phyloP scores from a whole-genome alignment of 2,113 vertebrate genomes.

The Hippopotamus amphibius region DNA sequence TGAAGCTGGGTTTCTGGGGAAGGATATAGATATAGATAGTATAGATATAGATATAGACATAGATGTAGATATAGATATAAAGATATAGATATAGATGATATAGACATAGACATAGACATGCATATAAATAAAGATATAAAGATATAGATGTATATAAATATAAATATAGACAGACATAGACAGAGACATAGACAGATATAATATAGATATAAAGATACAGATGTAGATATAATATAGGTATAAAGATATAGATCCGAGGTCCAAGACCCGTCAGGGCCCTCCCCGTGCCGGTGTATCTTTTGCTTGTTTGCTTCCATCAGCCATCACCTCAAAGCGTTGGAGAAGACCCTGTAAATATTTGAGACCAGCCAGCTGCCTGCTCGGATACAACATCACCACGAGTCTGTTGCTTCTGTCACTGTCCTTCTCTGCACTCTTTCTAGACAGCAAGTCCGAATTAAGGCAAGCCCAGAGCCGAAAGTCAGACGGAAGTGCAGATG shows the following conservation, averaged over 20 bases:
- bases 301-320: too few relatives aligned
- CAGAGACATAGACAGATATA: too few relatives aligned
- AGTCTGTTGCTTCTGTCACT: rapidly evolving
- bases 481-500: rapidly evolving
- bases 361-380: rapidly evolving
- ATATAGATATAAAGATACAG: too few relatives aligned
- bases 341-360: rapidly evolving
- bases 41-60: background rate
- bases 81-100: too few relatives aligned
- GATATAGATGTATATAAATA: too few relatives aligned
- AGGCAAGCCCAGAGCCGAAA: background rate
- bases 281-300: rapidly evolving
- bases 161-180: too few relatives aligned
- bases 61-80: background rate
- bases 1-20: background rate
- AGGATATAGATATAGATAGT: background rate
- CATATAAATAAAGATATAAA: too few relatives aligned
- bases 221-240: background rate
- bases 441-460: rapidly evolving
- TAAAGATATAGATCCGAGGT: background rate
- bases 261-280: background rate
- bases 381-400: rapidly evolving
- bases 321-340: background rate
- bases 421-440: rapidly evolving
- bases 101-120: too few relatives aligned